phyloP scores from a whole-genome alignment of 1,140 invertebrate species.

The Scaptomyza montana region DNA sequence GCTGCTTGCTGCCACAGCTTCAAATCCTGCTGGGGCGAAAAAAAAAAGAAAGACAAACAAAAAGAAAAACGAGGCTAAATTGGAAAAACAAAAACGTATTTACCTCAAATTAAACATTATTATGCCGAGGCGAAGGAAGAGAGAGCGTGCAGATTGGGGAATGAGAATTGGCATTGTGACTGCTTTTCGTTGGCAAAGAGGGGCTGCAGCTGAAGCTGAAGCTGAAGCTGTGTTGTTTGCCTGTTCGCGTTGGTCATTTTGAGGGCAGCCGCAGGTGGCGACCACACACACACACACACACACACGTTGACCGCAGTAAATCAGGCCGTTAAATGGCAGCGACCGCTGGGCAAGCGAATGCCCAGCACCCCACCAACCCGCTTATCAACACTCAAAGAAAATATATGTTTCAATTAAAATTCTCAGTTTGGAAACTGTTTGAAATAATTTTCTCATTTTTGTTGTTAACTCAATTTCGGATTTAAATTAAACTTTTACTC shows the following conservation, averaged over 20 bases:
- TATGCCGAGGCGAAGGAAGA: slow-evolving; percentile 54
- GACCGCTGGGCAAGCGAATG: slow-evolving; percentile 56
- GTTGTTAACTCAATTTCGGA: no score
- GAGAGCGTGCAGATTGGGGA: not conserved
- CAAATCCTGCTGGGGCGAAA: slow-evolving; percentile 37
- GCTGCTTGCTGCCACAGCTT: slow-evolving; percentile 3
- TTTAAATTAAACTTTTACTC: no score
- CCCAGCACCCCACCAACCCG: not conserved
- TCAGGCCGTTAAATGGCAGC: slow-evolving; percentile 79
- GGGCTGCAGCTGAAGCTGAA: slow-evolving; percentile 6
- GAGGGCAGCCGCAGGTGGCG: slow-evolving; percentile 71
- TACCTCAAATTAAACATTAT: slow-evolving; percentile 83
- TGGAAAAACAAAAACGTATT: slow-evolving; percentile 76
- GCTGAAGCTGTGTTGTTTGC: slow-evolving; percentile 23
- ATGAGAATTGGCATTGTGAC: slow-evolving; percentile 23
- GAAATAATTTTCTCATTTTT: no score
- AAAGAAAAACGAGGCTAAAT: slow-evolving; percentile 32
- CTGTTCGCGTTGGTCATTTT: slow-evolving; percentile 66
- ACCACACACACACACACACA: slow-evolving; percentile 41
- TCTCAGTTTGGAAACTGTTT: no score
- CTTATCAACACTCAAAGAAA: not conserved
- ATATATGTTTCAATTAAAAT: not conserved
- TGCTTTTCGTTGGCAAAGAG: not conserved
- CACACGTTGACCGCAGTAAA: slow-evolving; percentile 79
- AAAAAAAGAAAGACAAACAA: slow-evolving; percentile 15